Evolutionary conservation across 2,888 invertebrate genomes (phyloP).

Genomic region (Heterodera filipjevi): DNA sequence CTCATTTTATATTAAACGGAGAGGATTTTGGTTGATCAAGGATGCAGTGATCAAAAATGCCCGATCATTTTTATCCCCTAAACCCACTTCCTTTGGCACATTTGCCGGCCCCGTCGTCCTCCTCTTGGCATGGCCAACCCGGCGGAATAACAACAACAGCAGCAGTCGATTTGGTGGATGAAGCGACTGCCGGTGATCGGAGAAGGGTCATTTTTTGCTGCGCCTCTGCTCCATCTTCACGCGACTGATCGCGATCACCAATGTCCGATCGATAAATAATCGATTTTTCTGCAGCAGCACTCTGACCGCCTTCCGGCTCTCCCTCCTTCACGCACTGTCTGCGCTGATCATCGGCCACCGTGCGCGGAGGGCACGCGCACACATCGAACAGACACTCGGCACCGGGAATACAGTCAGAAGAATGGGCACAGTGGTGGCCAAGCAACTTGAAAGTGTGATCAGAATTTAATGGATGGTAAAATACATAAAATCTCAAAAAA

Average conservation of each 20-base stretch:
- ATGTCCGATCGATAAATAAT: too few relatives aligned
- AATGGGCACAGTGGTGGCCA: constrained; percentile 32
- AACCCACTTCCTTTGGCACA: background rate
- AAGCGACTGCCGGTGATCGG: background rate
- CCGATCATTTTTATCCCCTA: background rate
- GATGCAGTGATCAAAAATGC: too few relatives aligned
- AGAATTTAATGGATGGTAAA: too few relatives aligned
- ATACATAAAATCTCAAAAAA: too few relatives aligned
- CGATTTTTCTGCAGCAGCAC: too few relatives aligned
- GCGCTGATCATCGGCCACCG: constrained; percentile 27
- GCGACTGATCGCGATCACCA: background rate
- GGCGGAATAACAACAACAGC: background rate
- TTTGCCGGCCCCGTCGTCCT: background rate
- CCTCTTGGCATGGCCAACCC: background rate
- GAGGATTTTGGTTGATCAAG: too few relatives aligned
- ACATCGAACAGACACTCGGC: constrained; percentile 38
- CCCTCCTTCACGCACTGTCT: constrained; percentile 30
- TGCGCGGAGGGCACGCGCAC: constrained; percentile 39
- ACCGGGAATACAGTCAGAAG: constrained; percentile 40
- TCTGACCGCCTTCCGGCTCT: too few relatives aligned
- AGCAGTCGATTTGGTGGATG: background rate
- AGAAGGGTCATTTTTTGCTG: background rate
- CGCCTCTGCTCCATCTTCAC: background rate
- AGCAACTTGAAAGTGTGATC: constrained; percentile 5
- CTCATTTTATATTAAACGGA: too few relatives aligned